Conservation (phyloP, 2,797 vertebrate genomes). For the Enteromius thamalakanensis region DNA sequence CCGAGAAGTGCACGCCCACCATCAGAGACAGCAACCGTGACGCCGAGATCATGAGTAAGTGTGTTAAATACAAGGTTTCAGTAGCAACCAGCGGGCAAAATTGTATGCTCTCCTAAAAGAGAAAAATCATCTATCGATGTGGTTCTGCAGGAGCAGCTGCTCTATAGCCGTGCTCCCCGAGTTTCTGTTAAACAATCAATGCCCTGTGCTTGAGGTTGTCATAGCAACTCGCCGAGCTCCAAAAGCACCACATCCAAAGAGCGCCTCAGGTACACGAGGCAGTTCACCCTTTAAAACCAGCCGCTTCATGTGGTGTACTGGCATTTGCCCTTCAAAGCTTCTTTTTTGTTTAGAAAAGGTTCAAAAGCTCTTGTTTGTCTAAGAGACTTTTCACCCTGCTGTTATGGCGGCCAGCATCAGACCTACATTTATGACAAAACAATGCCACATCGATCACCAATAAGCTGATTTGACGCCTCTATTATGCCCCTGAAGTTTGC, state of each 20-base stretch:
- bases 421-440: conserved; percentile 22
- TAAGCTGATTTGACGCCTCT: neutral
- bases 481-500: neutral
- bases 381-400: neutral
- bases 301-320: conserved; percentile 46
- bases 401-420: conserved; percentile 15
- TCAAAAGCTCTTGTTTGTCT: conserved; percentile 25
- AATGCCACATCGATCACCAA: neutral
- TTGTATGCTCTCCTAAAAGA: neutral
- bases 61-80: neutral
- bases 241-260: conserved; percentile 25
- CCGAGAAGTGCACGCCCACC: conserved; percentile 88
- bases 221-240: conserved; percentile 68
- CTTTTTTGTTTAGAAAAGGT: conserved; percentile 9
- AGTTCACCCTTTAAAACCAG: conserved; percentile 36
- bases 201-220: conserved; percentile 65
- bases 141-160: conserved; percentile 38
- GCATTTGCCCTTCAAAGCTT: conserved; percentile 52
- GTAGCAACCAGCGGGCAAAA: neutral
- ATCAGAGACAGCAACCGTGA: conserved; percentile 81
- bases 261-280: conserved; percentile 8
- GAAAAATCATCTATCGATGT: neutral
- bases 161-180: conserved; percentile 60
- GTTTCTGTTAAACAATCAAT: conserved; percentile 71
- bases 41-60: conserved; percentile 87